Percentiles rank a stretch among this genome's conserved stretches.
Conservation (phyloP, 2,113 vertebrate genomes). For the Murina feae region DNA sequence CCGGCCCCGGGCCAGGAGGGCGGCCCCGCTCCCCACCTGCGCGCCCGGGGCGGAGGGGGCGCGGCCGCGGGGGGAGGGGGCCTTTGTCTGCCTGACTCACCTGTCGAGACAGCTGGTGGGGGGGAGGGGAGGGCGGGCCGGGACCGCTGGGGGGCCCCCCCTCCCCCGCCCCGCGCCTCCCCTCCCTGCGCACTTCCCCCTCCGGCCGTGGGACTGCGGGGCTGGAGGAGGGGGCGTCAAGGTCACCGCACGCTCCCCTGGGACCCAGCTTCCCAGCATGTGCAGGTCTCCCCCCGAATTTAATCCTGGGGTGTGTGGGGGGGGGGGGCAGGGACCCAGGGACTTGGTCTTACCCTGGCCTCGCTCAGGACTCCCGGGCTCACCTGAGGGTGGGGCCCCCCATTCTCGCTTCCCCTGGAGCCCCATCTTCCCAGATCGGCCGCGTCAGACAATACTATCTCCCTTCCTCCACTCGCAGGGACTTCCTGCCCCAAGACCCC, state of each 20-base stretch:
- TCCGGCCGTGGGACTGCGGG: not conserved
- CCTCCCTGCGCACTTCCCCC: not conserved
- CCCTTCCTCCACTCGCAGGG: conserved; percentile 64
- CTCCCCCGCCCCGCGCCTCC: not conserved
- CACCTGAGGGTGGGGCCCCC: conserved; percentile 49
- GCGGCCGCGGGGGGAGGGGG: conserved; percentile 63
- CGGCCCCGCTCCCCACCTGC: conserved; percentile 40
- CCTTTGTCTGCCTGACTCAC: conserved; percentile 74
- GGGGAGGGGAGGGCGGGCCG: not conserved
- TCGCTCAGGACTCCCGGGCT: conserved; percentile 16
- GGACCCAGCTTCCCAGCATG: not conserved
- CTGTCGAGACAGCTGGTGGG: conserved; percentile 74
- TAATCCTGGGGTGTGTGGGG: not conserved
- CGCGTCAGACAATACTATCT: conserved; percentile 66
- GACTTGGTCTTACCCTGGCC: not conserved
- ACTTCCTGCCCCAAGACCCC: conserved; percentile 69
- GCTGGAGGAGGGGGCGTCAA: conserved; percentile 61
- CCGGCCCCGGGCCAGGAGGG: not conserved
- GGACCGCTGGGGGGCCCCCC: not conserved
- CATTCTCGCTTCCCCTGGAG: not conserved
- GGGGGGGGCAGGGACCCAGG: not conserved
- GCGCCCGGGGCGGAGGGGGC: conserved; percentile 45
- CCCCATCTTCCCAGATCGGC: conserved; percentile 54
- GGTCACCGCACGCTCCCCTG: conserved; percentile 53
- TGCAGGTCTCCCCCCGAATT: conserved; percentile 30